A percentile compares a stretch with the other conserved stretches of the same genome.
Conservation (phyloP, 2,888 invertebrate species). For the Gnatocerus cornutus region DNA sequence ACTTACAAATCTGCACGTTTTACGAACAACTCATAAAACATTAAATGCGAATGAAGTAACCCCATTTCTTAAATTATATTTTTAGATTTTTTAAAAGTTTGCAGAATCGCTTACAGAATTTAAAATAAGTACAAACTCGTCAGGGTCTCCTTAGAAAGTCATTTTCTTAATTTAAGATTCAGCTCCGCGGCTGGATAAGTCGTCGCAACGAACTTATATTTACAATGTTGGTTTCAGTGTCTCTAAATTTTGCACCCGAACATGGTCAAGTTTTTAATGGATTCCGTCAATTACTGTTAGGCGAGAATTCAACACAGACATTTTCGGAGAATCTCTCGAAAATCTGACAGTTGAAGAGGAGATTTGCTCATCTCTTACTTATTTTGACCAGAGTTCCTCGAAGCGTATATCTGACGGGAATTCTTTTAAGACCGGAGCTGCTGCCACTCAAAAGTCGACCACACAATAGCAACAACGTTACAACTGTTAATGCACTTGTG, state of each 20-base stretch:
- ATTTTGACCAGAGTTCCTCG: constrained; percentile 56
- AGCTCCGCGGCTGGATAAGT: constrained; percentile 48
- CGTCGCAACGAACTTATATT: constrained; percentile 10
- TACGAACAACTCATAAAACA: constrained; percentile 53
- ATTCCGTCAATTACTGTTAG: constrained; percentile 45
- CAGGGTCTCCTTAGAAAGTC: constrained; percentile 49
- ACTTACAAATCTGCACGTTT: constrained; percentile 52
- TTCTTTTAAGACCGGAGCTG: constrained; percentile 52
- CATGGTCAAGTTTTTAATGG: constrained; percentile 46
- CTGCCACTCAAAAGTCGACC: constrained; percentile 57
- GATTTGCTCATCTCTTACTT: constrained; percentile 59
- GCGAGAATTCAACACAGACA: constrained; percentile 40
- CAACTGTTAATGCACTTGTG: constrained; percentile 56
- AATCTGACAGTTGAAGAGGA: constrained; percentile 60
- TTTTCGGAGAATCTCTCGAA: constrained; percentile 56
- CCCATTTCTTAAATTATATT: constrained; percentile 56
- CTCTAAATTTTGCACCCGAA: constrained; percentile 3
- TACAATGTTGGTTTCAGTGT: no score
- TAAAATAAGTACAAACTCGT: constrained; percentile 48
- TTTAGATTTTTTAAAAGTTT: constrained; percentile 54
- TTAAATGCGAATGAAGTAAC: constrained; percentile 53
- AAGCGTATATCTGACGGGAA: constrained; percentile 47
- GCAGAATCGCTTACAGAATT: constrained; percentile 50
- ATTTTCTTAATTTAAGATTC: constrained; percentile 55
- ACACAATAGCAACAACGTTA: constrained; percentile 55